These are phyloP conservation scores for Poecile atricapillus DNA, from an alignment of 2,113 vertebrate genomes.

Conservation along the genomic window DNA sequence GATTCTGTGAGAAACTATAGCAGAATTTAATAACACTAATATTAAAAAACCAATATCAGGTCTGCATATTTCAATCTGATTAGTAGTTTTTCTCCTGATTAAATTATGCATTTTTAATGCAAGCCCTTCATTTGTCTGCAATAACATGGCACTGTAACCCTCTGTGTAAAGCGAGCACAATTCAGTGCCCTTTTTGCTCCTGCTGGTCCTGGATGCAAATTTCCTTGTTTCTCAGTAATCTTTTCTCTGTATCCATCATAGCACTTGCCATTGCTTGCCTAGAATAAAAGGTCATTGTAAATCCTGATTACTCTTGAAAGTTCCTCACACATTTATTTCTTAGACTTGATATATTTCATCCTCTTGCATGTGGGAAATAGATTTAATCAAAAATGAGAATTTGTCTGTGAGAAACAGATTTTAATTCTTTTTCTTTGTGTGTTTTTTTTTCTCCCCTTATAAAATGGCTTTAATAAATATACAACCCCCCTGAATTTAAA, in stretches of 20 bases:
- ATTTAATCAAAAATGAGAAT: slow-evolving; percentile 25
- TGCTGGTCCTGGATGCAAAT: slow-evolving; percentile 9
- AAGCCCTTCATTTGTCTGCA: slow-evolving; percentile 51
- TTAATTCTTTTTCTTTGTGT: background rate
- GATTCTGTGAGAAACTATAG: slow-evolving; percentile 27
- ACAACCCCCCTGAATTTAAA: background rate
- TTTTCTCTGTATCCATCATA: background rate
- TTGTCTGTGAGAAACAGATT: background rate
- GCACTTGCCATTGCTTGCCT: background rate
- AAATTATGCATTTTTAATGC: slow-evolving; percentile 72
- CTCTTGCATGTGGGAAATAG: background rate
- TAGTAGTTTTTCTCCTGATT: slow-evolving; percentile 67
- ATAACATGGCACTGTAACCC: background rate
- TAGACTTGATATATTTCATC: background rate
- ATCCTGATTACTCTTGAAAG: slow-evolving; percentile 31
- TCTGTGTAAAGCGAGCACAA: background rate
- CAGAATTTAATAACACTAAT: slow-evolving; percentile 58
- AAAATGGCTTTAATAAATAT: background rate
- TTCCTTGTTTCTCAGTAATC: background rate
- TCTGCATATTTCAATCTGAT: slow-evolving; percentile 63
- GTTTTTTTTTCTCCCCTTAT: background rate
- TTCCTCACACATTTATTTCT: background rate
- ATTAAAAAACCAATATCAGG: slow-evolving; percentile 57
- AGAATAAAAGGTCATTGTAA: slow-evolving; percentile 27
- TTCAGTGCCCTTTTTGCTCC: background rate